A percentile compares a stretch with the other conserved stretches of the same genome.
phyloP scores from a whole-genome alignment of 1,140 invertebrate genomes.

The Orussus abietinus region DNA sequence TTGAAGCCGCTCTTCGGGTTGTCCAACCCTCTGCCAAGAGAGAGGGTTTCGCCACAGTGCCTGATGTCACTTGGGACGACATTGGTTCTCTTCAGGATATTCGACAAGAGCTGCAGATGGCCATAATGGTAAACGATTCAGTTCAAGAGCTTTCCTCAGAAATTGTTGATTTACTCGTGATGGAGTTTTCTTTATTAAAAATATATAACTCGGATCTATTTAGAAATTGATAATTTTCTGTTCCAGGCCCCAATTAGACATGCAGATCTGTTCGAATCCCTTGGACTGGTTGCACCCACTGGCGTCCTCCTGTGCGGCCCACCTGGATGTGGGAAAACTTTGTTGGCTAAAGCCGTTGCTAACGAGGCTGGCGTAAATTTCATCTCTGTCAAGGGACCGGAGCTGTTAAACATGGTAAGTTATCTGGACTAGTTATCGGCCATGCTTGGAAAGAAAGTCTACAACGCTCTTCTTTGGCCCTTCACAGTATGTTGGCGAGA shows the following conservation, averaged over 20 bases:
- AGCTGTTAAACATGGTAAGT: constrained; percentile 88
- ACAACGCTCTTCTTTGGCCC: constrained; percentile 10
- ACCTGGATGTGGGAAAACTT: constrained; percentile 91
- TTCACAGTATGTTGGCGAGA: constrained; percentile 95
- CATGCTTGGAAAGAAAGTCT: not conserved
- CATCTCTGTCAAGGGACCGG: constrained; percentile 95
- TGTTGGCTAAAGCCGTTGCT: constrained; percentile 89
- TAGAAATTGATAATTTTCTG: too few species aligned
- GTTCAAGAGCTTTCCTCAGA: too few species aligned
- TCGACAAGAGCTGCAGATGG: constrained; percentile 82
- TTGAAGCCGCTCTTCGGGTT: constrained; percentile 72
- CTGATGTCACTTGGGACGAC: constrained; percentile 96
- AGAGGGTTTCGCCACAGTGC: constrained; percentile 96
- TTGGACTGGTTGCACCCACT: constrained; percentile 77
- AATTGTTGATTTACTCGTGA: too few species aligned
- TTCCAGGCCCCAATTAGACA: constrained; percentile 83
- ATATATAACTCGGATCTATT: too few species aligned
- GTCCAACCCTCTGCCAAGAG: constrained; percentile 91
- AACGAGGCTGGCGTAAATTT: constrained; percentile 97
- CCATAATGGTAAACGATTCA: constrained; percentile 70
- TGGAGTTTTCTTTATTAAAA: too few species aligned
- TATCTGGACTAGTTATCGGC: constrained; percentile 8
- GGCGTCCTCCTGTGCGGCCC: constrained; percentile 91
- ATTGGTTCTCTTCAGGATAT: constrained; percentile 89
- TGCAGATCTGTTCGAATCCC: constrained; percentile 69